phyloP scores from a whole-genome alignment of 2,797 vertebrate genomes.

The Macrochelys suwanniensis region DNA sequence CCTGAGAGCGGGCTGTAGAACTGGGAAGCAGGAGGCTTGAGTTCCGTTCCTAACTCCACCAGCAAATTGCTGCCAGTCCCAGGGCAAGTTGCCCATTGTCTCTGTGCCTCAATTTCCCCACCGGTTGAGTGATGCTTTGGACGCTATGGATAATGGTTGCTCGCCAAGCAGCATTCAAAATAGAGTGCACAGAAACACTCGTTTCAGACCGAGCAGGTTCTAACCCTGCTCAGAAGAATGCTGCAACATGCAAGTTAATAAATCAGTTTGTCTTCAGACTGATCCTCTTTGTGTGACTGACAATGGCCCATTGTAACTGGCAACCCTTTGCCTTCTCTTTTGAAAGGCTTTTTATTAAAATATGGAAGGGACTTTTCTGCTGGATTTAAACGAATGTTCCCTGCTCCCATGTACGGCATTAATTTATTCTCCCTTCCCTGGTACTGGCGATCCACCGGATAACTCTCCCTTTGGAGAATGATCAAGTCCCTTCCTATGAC shows the following conservation, averaged over 20 bases:
- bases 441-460: neutral
- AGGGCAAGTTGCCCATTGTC: neutral
- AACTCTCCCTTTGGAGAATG: neutral
- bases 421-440: slow-evolving; percentile 44
- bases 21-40: rapidly evolving
- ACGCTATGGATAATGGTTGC: neutral
- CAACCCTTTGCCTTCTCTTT: slow-evolving; percentile 66
- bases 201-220: rapidly evolving
- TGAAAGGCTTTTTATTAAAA: slow-evolving; percentile 75
- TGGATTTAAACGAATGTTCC: slow-evolving; percentile 5
- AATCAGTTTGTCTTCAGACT: slow-evolving; percentile 69
- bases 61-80: neutral
- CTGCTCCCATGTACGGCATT: neutral
- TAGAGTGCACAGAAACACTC: neutral
- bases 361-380: slow-evolving; percentile 59
- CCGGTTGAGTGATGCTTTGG: neutral
- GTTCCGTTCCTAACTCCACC: rapidly evolving
- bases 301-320: slow-evolving; percentile 64
- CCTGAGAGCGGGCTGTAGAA: neutral
- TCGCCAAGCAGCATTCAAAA: neutral
- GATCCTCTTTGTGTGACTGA: slow-evolving; percentile 61
- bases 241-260: slow-evolving; percentile 52
- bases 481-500: neutral
- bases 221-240: rapidly evolving
- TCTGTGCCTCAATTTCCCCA: neutral